Evolutionary conservation across 2,113 vertebrate species (phyloP).

Genomic region (Cisticola juncidis): DNA sequence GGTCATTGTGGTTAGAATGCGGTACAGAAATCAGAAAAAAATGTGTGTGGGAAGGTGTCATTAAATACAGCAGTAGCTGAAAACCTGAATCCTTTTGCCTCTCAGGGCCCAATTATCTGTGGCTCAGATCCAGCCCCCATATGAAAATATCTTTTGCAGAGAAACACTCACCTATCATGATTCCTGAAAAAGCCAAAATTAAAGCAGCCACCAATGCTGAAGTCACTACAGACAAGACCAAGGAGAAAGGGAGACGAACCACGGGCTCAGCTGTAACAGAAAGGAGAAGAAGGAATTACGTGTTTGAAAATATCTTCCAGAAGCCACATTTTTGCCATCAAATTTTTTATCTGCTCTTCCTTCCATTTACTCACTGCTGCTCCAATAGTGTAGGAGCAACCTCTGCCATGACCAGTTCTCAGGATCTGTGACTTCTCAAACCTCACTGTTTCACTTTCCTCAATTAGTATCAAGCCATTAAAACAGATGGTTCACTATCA

Average conservation of each 20-base stretch:
- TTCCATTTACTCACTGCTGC: neutral
- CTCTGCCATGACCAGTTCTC: neutral
- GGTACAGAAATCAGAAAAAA: neutral
- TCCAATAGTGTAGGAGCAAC: neutral
- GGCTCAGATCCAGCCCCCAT: neutral
- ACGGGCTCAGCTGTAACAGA: conserved; percentile 75
- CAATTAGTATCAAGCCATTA: conserved; percentile 23
- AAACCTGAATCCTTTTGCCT: neutral
- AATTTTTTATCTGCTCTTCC: neutral
- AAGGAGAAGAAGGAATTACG: neutral
- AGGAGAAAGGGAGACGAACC: conserved; percentile 80
- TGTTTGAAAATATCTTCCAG: neutral
- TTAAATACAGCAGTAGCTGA: neutral
- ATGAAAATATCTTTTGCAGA: neutral
- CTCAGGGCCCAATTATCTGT: conserved; percentile 8
- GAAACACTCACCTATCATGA: conserved; percentile 94
- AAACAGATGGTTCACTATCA: conserved; percentile 42
- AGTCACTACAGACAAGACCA: conserved; percentile 92
- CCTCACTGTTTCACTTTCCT: conserved; percentile 17
- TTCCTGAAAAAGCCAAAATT: conserved; percentile 92
- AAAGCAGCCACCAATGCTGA: conserved; percentile 93
- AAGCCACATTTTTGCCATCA: neutral
- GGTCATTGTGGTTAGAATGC: neutral
- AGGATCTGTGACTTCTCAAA: neutral
- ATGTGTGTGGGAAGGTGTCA: neutral